A percentile compares a stretch with the other conserved stretches of the same genome.
phyloP scores from a whole-genome alignment of 2,888 invertebrate genomes.

The Drosophila kuntzei region DNA sequence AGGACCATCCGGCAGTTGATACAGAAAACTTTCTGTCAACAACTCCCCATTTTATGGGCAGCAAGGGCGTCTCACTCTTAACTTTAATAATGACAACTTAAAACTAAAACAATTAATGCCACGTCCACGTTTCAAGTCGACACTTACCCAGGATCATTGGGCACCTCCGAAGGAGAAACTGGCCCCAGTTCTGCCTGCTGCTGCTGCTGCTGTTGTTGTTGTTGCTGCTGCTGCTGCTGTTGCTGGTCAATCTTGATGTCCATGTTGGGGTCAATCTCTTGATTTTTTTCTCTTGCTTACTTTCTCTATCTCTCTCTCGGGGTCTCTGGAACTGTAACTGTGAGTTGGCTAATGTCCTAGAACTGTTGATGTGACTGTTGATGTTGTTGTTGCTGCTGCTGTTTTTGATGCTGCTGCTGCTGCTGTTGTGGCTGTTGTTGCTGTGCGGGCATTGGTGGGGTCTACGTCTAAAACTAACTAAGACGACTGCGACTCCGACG shows the following conservation, averaged over 20 bases:
- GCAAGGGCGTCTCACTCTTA: slow-evolving; percentile 16
- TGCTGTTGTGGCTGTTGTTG: slow-evolving; percentile 43
- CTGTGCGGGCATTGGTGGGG: slow-evolving; percentile 52
- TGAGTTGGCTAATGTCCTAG: slow-evolving; percentile 41
- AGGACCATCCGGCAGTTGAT: slow-evolving; percentile 57
- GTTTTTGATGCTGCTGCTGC: slow-evolving; percentile 24
- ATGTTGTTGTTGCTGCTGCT: slow-evolving; percentile 27
- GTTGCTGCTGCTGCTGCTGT: slow-evolving; percentile 59
- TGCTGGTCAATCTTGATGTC: slow-evolving; percentile 84
- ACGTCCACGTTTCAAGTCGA: slow-evolving; percentile 53
- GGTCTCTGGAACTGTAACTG: slow-evolving; percentile 29
- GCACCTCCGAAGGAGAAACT: slow-evolving; percentile 94
- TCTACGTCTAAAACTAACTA: slow-evolving; percentile 65
- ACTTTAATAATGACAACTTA: slow-evolving; percentile 74
- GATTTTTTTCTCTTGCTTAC: slow-evolving; percentile 8
- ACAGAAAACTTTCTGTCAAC: slow-evolving; percentile 79
- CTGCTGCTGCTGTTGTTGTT: slow-evolving; percentile 58
- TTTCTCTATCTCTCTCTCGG: slow-evolving; percentile 10
- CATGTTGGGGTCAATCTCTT: slow-evolving; percentile 60
- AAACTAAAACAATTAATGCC: slow-evolving; percentile 81
- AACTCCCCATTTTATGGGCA: slow-evolving; percentile 16
- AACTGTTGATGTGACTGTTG: slow-evolving; percentile 46
- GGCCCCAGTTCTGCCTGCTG: slow-evolving; percentile 88
- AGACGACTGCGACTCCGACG: slow-evolving; percentile 52
- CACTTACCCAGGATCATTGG: slow-evolving; percentile 97